Evolutionary conservation across 2,888 invertebrate genomes (phyloP).

Genomic region (Spodoptera littoralis): DNA sequence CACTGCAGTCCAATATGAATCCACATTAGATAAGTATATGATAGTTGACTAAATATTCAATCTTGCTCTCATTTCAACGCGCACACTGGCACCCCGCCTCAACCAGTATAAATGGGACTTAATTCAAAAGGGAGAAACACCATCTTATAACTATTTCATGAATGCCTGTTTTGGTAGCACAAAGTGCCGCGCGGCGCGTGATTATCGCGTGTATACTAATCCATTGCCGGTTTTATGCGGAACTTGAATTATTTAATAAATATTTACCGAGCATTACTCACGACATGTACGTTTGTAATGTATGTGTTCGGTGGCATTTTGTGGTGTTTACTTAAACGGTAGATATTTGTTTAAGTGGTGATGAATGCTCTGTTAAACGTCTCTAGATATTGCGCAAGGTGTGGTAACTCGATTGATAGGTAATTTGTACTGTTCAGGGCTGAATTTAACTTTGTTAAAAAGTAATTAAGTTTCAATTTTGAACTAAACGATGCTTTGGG

Average conservation of each 20-base stretch:
- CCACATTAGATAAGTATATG: too few species aligned
- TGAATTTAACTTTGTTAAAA: too few species aligned
- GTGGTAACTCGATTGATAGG: not conserved
- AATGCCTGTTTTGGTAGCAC: conserved; percentile 43
- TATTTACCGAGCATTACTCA: conserved; percentile 24
- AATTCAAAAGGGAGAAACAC: conserved; percentile 44
- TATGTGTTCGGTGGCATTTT: conserved; percentile 1
- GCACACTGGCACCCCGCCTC: conserved; percentile 17
- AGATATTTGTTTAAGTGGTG: conserved; percentile 7
- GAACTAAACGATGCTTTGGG: too few species aligned
- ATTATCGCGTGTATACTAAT: conserved; percentile 39
- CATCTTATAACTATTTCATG: conserved; percentile 56
- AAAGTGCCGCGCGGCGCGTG: conserved; percentile 33
- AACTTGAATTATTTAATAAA: conserved; percentile 28
- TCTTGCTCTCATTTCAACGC: not conserved
- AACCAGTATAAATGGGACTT: conserved; percentile 45
- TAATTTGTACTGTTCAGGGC: not conserved
- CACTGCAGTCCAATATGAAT: too few species aligned
- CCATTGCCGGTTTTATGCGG: conserved; percentile 41
- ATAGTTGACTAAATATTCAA: too few species aligned
- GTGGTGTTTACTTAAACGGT: conserved; percentile 14
- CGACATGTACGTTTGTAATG: conserved; percentile 2
- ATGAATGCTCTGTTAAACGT: not conserved
- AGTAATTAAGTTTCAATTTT: too few species aligned
- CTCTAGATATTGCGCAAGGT: conserved; percentile 10